Evolutionary conservation across 2,888 invertebrate species (phyloP).

Genomic region (Pollenia amentaria): DNA sequence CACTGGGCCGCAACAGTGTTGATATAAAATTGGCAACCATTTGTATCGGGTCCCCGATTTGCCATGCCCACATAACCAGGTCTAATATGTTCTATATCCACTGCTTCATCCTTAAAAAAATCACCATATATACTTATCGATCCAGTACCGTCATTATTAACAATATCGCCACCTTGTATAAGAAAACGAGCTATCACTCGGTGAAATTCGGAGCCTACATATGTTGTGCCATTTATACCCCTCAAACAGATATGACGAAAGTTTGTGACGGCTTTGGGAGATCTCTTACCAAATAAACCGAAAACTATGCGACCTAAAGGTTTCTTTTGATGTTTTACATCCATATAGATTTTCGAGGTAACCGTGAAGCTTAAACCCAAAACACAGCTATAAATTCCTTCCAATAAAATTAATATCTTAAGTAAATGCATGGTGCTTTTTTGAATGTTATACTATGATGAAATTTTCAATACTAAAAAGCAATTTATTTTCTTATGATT

Average conservation of each 20-base stretch:
- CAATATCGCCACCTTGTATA: constrained; percentile 96
- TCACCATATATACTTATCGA: constrained; percentile 94
- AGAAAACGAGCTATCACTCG: constrained; percentile 95
- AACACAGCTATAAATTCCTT: constrained; percentile 66
- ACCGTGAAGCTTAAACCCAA: constrained; percentile 81
- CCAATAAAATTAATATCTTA: constrained; percentile 65
- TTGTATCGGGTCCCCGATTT: constrained; percentile 94
- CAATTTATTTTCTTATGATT: constrained; percentile 30
- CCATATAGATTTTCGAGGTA: constrained; percentile 89
- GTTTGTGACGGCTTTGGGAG: constrained; percentile 94
- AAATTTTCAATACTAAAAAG: constrained; percentile 50
- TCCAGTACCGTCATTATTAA: constrained; percentile 91
- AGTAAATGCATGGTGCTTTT: constrained; percentile 75
- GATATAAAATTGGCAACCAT: constrained; percentile 97
- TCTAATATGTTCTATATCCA: constrained; percentile 91
- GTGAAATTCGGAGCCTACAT: constrained; percentile 92
- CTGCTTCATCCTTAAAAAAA: constrained; percentile 94
- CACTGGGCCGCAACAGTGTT: constrained; percentile 94
- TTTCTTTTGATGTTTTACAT: constrained; percentile 90
- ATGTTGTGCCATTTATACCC: constrained; percentile 91
- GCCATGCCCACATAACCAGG: constrained; percentile 97
- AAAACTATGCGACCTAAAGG: constrained; percentile 91
- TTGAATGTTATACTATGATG: constrained; percentile 29
- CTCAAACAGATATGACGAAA: constrained; percentile 92
- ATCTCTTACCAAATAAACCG: constrained; percentile 92